These are phyloP conservation scores for Huso huso DNA, from an alignment of 2,797 vertebrate genomes.

Conservation along the genomic window DNA sequence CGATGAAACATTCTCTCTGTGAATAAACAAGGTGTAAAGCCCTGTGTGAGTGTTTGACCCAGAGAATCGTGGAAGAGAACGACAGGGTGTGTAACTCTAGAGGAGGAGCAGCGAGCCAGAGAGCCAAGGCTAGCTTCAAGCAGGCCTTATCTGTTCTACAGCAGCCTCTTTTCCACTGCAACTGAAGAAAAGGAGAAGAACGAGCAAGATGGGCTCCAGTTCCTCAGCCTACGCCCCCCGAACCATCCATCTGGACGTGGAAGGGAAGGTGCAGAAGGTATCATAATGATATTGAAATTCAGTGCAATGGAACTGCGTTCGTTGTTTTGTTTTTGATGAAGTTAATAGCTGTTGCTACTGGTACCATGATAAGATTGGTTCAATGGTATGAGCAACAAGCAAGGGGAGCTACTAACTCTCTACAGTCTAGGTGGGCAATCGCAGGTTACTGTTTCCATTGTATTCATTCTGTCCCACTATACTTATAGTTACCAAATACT, in stretches of 20 bases:
- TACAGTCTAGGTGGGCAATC: slow-evolving; percentile 22
- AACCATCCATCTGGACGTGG: slow-evolving; percentile 86
- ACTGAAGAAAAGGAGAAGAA: slow-evolving; percentile 19
- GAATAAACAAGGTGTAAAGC: too few relatives aligned
- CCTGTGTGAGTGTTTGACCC: background rate
- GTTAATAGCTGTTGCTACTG: background rate
- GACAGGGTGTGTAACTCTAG: background rate
- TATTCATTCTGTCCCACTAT: too few relatives aligned
- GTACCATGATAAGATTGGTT: background rate
- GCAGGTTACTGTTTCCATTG: slow-evolving; percentile 30
- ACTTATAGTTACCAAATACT: too few relatives aligned
- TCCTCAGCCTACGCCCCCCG: slow-evolving; percentile 81
- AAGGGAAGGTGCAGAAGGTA: slow-evolving; percentile 96
- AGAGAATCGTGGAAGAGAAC: background rate
- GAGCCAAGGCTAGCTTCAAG: background rate
- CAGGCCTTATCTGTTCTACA: background rate
- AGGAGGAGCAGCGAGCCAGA: background rate
- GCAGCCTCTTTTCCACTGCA: background rate
- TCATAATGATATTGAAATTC: slow-evolving; percentile 10
- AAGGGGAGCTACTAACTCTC: slow-evolving; percentile 4
- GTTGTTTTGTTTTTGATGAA: background rate
- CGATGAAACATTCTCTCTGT: too few relatives aligned
- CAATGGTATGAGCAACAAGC: background rate
- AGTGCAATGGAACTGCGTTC: background rate
- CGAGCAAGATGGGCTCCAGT: slow-evolving; percentile 78